These are phyloP conservation scores for Sterrhoptilus dennistouni DNA, from an alignment of 2,113 vertebrate species.

Conservation along the genomic window DNA sequence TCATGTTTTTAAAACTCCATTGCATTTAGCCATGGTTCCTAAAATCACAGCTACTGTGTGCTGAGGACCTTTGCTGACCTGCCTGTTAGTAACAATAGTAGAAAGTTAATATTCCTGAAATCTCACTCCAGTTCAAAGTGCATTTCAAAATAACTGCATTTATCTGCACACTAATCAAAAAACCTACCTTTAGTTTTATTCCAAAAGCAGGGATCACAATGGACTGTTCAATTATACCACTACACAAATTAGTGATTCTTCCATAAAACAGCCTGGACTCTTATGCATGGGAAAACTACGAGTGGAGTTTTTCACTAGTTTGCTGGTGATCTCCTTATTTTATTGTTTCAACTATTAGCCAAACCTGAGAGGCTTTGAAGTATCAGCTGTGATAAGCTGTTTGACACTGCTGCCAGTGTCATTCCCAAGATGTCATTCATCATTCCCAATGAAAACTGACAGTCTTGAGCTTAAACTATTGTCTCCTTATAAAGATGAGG, in stretches of 20 bases:
- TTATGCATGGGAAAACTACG: neutral
- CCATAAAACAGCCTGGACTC: neutral
- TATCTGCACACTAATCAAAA: neutral
- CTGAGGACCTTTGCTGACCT: neutral
- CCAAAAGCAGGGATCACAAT: neutral
- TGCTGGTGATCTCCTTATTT: constrained; percentile 14
- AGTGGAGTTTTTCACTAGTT: neutral
- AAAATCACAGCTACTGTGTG: neutral
- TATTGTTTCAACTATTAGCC: constrained; percentile 60
- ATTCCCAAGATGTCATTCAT: neutral
- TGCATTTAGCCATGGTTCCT: neutral
- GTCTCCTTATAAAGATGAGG: constrained; percentile 63
- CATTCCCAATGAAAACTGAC: constrained; percentile 60
- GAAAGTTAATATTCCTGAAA: neutral
- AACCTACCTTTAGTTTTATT: neutral
- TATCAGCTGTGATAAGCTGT: constrained; percentile 47
- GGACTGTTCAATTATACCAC: neutral
- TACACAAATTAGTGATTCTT: neutral
- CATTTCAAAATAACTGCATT: neutral
- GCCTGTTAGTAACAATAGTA: neutral
- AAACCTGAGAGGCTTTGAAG: constrained; percentile 28
- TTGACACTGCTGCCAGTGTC: constrained; percentile 59
- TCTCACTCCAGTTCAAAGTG: neutral
- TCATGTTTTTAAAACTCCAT: neutral
- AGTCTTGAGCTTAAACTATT: constrained; percentile 69